Conservation (phyloP, 2,888 invertebrate genomes). For the Diabrotica balteata region DNA sequence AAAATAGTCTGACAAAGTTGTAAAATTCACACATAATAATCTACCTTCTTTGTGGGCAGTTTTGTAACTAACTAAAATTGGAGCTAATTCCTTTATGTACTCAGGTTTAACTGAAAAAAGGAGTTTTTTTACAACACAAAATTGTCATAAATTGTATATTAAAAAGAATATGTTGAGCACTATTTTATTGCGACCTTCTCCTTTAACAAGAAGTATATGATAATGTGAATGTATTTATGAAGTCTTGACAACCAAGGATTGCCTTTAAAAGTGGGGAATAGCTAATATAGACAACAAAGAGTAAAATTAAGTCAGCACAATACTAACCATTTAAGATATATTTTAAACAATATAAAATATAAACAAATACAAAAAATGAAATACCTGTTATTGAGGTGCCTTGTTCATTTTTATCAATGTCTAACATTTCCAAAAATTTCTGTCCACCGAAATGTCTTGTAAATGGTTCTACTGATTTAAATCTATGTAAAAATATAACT, state of each 20-base stretch:
- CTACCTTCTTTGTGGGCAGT: constrained; percentile 77
- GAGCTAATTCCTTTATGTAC: constrained; percentile 75
- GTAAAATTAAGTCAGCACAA: no score
- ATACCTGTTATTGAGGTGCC: constrained; percentile 72
- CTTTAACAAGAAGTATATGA: no score
- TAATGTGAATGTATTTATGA: no score
- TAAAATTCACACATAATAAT: constrained; percentile 80
- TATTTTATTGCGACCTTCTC: no score
- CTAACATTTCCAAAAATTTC: constrained; percentile 81
- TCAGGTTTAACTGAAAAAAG: constrained; percentile 70
- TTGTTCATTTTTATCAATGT: constrained; percentile 69
- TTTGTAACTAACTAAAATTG: constrained; percentile 79
- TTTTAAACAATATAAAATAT: no score
- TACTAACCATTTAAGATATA: no score
- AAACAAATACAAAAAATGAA: no score
- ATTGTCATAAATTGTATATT: constrained; percentile 28
- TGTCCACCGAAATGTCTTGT: constrained; percentile 84
- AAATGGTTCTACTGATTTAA: constrained; percentile 91
- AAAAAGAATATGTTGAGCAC: background rate
- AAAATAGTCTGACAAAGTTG: constrained; percentile 89
- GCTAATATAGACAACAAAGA: no score
- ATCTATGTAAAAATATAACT: constrained; percentile 92
- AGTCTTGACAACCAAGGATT: no score
- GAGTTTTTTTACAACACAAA: no score
- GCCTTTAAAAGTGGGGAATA: no score